Evolutionary conservation across 2,113 vertebrate genomes (phyloP).

Genomic region (Harpagus bidentatus): DNA sequence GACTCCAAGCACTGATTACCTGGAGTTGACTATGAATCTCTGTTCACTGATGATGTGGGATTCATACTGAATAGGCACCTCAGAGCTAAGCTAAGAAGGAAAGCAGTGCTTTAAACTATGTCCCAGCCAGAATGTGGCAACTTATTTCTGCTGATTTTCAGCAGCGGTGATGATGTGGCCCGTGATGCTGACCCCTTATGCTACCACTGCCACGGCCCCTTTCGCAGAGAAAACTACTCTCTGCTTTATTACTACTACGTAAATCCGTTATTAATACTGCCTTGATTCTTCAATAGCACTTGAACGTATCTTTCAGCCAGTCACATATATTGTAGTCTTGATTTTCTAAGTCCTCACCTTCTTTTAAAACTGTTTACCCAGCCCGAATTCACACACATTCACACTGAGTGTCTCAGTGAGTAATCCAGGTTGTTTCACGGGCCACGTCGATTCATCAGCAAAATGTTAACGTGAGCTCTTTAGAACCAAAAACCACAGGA

Average conservation of each 20-base stretch:
- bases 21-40: neutral
- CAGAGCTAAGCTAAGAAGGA: neutral
- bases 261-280: neutral
- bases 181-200: rapidly evolving
- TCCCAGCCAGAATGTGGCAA: neutral
- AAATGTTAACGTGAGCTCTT: neutral
- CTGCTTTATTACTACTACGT: neutral
- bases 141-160: neutral
- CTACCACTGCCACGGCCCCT: neutral
- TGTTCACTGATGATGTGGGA: neutral
- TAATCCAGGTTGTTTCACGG: neutral
- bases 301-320: neutral
- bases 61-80: neutral
- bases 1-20: neutral
- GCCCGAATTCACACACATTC: neutral
- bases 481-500: conserved; percentile 27
- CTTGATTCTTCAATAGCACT: neutral
- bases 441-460: neutral
- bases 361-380: neutral
- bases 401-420: neutral
- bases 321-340: neutral
- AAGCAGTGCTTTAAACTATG: neutral
- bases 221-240: neutral
- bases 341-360: neutral
- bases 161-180: neutral